Percentiles rank a stretch among this genome's conserved stretches.
phyloP scores from a whole-genome alignment of 1,140 invertebrate genomes.

The Drosophila orena region DNA sequence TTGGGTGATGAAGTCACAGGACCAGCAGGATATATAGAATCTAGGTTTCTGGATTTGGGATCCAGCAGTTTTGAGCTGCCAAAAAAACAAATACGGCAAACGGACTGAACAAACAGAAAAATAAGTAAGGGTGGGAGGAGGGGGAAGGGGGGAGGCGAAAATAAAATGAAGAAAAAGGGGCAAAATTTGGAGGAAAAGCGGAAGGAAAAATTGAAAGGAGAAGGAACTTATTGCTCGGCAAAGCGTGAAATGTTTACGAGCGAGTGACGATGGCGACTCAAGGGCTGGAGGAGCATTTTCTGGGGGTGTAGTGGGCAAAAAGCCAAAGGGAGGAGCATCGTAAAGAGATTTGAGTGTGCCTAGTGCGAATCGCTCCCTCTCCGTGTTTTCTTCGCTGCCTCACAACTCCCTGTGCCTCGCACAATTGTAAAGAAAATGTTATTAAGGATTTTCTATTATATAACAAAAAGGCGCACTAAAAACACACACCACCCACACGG shows the following conservation, averaged over 20 bases:
- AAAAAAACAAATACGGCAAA: conserved; percentile 76
- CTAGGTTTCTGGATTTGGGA: conserved; percentile 15
- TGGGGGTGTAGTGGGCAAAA: neutral
- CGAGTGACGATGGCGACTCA: conserved; percentile 78
- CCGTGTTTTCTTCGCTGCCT: conserved; percentile 10
- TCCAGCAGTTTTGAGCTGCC: conserved; percentile 47
- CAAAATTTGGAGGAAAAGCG: conserved; percentile 12
- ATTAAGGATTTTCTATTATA: conserved; percentile 83
- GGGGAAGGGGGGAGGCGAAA: conserved; percentile 1
- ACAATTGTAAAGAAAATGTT: conserved; percentile 83
- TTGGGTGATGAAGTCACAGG: conserved; percentile 33
- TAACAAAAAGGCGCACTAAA: conserved; percentile 80
- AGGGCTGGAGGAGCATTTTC: conserved; percentile 36
- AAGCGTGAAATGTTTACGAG: conserved; percentile 82
- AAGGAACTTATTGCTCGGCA: conserved; percentile 73
- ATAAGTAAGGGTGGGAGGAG: conserved; percentile 21
- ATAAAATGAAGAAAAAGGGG: conserved; percentile 1
- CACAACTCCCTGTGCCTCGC: conserved; percentile 4
- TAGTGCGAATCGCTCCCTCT: conserved; percentile 45
- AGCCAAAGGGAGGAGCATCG: conserved; percentile 12
- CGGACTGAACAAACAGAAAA: conserved; percentile 64
- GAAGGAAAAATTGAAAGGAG: conserved; percentile 26
- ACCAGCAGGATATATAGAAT: conserved; percentile 25
- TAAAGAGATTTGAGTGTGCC: conserved; percentile 56
- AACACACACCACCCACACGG: conserved; percentile 20